phyloP scores from a whole-genome alignment of 35 echinoderm and acorn worm genomes.

The Lytechinus pictus region DNA sequence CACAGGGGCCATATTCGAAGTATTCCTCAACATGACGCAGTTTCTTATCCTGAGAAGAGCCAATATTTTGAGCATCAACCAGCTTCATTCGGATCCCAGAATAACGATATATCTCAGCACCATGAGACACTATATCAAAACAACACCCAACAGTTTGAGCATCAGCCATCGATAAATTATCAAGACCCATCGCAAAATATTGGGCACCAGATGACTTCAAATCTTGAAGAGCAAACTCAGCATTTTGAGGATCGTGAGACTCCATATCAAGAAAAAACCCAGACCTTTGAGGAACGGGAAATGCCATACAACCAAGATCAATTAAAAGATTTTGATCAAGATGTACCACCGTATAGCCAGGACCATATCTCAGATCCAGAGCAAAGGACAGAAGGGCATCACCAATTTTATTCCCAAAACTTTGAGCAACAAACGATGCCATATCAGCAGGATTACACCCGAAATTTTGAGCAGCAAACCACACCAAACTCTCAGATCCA shows the following conservation, averaged over 20 bases:
- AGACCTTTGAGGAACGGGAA: neutral
- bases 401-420: neutral
- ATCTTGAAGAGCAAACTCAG: neutral
- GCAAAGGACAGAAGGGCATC: neutral
- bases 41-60: too few relatives aligned
- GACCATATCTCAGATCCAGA: neutral
- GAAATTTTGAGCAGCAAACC: neutral
- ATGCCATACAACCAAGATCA: neutral
- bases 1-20: too few relatives aligned
- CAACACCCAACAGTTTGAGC: too few relatives aligned
- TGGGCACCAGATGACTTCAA: neutral
- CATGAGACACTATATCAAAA: too few relatives aligned
- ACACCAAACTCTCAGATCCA: neutral
- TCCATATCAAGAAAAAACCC: neutral
- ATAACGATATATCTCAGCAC: too few relatives aligned
- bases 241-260: neutral
- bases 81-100: too few relatives aligned
- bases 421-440: neutral
- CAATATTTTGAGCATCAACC: too few relatives aligned
- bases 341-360: neutral
- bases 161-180: too few relatives aligned
- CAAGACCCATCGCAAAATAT: too few relatives aligned
- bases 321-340: neutral
- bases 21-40: too few relatives aligned
- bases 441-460: neutral